Evolutionary conservation across 2,113 vertebrate genomes (phyloP).

Genomic region (Trogon melanurus): DNA sequence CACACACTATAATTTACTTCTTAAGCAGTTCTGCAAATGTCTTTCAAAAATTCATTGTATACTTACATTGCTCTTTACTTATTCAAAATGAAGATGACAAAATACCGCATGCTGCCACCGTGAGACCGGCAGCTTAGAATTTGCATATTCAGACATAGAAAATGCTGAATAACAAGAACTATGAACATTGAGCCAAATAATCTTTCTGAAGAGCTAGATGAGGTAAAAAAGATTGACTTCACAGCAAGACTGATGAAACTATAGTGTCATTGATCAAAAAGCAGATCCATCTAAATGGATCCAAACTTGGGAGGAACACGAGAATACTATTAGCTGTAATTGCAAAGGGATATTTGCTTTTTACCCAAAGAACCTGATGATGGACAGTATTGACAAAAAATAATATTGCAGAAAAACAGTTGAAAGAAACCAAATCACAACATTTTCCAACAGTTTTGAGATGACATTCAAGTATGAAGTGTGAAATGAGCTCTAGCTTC

Average conservation of each 20-base stretch:
- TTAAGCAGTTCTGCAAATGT: background rate
- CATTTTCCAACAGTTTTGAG: background rate
- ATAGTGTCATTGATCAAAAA: background rate
- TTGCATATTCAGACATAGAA: background rate
- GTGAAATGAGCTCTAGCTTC: background rate
- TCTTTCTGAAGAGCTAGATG: background rate
- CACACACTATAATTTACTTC: background rate
- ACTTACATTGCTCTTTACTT: background rate
- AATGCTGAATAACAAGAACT: background rate
- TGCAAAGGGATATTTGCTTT: background rate
- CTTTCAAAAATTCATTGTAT: background rate
- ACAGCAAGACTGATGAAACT: background rate
- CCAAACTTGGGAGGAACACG: background rate
- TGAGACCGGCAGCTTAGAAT: background rate
- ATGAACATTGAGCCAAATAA: background rate
- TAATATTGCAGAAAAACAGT: background rate
- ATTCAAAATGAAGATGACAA: background rate
- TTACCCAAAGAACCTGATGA: background rate
- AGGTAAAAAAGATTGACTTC: background rate
- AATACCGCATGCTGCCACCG: background rate
- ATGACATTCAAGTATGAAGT: background rate
- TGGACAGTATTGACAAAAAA: background rate
- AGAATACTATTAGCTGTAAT: background rate
- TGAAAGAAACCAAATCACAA: background rate
- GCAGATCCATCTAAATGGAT: background rate